Evolutionary conservation across 1,140 invertebrate genomes (phyloP), one percentile per base, ranked within the genome.

Genomic region (Hyphantria cunea): DNA sequence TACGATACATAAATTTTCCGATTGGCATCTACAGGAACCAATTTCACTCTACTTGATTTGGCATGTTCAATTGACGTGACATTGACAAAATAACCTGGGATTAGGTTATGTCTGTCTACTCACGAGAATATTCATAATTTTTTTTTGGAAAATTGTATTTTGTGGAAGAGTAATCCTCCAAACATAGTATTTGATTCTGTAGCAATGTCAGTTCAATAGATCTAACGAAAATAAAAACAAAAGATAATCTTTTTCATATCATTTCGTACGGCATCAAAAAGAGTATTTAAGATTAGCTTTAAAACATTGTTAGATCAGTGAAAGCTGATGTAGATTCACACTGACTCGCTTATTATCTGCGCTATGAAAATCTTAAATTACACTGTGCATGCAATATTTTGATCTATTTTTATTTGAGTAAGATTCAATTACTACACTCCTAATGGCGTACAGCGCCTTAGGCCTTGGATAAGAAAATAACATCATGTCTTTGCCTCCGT

Each of bases 311-410:
- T 75, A 76, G 64, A 80, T 25, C 66, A 89, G 83, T 85, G 87
- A 90, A 90, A 90, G 87, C 89, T 85, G 86, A 87, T 84, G 77
- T 76, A 69, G 74, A 86, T 85, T 86, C 84, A 81, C 76, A 82
- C 74, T 82, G 82, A 70, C 61, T 60, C 76, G 70, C 78, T 84
- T 83, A 84, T 84, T 82, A 84, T 82, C 76, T 80, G 60, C 61
- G 64, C 82, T 82, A 87, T 86, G 80, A 86, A 87, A 86, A 88
- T 87, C 76, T 83, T 76, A 89, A 87, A 89, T 90, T 87, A 82
- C 84, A 80, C 72, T 70, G 75, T 71, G 74, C 79, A 82, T 82
- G 75, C 77, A 72, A 83, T 72, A 66, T 68, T 54, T 78, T 66
- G 55, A 74, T 78, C 72, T 85, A 72, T 82, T 88, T 85, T 83